Base-by-base conservation (phyloP, 2,888 invertebrate genomes). In the Drosophila quinaria region DNA sequence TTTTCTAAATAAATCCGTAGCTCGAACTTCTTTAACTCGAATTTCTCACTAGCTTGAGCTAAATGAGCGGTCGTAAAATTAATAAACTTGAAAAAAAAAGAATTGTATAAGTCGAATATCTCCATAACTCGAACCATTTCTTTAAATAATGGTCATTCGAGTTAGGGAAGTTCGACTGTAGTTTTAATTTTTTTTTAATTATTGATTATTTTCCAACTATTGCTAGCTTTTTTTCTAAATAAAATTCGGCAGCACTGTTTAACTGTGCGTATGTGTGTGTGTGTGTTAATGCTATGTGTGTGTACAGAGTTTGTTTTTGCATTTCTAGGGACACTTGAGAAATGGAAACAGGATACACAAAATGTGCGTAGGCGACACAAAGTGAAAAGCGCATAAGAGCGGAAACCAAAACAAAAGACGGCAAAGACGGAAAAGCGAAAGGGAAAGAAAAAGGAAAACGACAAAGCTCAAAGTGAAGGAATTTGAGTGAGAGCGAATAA, bases 331-430 rank as follows among this genome's bases (percentile, higher is more conserved):
- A 89, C 78, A 89, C 86, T 49, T 56, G 56, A 31, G 41, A 50
- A 52, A 25, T 37, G 52, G 52, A 29, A 52, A 63, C 62, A 63
- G 80, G 87, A 91, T 88, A 91, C 89, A 89, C 83, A 89, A 81
- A 91, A 89, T 82, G 78, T 70, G 72, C 72, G 80, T 84, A 78
- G 68, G 66, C 76, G 74, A 74, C 47, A 60, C 75, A 49, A 55
- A 83, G 89, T 86, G 68, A 82, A 80, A 79, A 70, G 51, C 61
- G 58, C 55, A 47, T 22, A 49, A 49, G 25, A 66, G 9, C 65
- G 47, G 29, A 61, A 73, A 66, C 55, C 62, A 73, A 42, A 79
- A 65, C 58, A 55, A 59, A 68, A 52, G 44, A 50, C 42, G 50
- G 35, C 4, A 22, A 25, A 65, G 42, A 22, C 62, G 22, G 22